phyloP scores from a whole-genome alignment of 2,113 vertebrate species.

The Alouatta palliata region DNA sequence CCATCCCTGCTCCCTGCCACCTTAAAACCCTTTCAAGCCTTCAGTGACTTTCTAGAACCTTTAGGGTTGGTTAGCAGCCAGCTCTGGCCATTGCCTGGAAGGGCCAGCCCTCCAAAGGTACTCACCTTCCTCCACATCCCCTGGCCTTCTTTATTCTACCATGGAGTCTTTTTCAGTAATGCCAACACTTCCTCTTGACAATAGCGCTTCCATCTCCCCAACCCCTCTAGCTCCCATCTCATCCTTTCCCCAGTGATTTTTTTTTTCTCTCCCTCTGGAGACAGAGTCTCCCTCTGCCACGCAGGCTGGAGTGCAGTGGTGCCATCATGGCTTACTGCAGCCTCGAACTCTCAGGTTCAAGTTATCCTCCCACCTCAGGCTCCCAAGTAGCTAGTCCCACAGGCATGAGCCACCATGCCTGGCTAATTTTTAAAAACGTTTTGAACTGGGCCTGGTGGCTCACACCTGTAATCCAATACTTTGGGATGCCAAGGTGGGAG shows the following conservation, averaged over 20 bases:
- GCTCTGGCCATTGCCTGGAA: too few relatives aligned
- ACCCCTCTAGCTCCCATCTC: not conserved
- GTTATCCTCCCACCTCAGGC: too few relatives aligned
- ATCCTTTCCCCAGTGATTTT: not conserved
- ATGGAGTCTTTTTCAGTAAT: not conserved
- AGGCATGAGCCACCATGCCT: too few relatives aligned
- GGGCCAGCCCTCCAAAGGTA: not conserved
- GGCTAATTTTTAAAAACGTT: too few relatives aligned
- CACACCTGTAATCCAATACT: too few relatives aligned
- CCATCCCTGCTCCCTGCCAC: fast-evolving
- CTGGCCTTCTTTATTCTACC: not conserved
- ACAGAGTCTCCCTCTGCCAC: too few relatives aligned
- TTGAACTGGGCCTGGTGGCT: too few relatives aligned
- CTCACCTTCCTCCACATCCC: not conserved
- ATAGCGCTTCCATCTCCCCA: not conserved
- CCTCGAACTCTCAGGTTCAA: too few relatives aligned
- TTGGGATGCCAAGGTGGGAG: too few relatives aligned
- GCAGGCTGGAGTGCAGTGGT: too few relatives aligned
- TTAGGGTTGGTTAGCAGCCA: not conserved
- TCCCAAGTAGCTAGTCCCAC: too few relatives aligned
- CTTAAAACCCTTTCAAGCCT: not conserved
- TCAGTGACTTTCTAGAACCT: not conserved
- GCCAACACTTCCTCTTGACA: not conserved
- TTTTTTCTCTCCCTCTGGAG: not conserved
- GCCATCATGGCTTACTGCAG: too few relatives aligned